Percentiles rank a stretch among this genome's conserved stretches.
phyloP scores from a whole-genome alignment of 1,140 invertebrate genomes.

The Zophobas morio region DNA sequence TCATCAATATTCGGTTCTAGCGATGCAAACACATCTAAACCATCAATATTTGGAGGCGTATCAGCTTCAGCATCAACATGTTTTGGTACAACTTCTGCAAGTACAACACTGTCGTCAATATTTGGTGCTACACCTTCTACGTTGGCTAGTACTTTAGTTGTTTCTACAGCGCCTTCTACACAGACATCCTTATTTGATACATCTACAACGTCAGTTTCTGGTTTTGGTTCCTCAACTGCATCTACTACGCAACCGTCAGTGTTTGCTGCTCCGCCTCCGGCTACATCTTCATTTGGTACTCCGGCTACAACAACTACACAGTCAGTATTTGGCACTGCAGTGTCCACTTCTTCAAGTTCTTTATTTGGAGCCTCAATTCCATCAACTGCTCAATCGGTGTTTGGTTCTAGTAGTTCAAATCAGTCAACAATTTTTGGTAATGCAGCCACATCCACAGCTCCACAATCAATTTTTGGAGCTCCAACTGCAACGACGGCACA shows the following conservation, averaged over 20 bases:
- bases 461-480: slow-evolving; percentile 56
- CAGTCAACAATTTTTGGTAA: slow-evolving; percentile 50
- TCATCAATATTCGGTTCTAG: slow-evolving; percentile 27
- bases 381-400: slow-evolving; percentile 24
- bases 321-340: not conserved
- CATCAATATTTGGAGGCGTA: slow-evolving; percentile 46
- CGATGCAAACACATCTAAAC: slow-evolving; percentile 20
- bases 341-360: slow-evolving; percentile 22
- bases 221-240: too few species aligned
- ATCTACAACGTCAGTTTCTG: too few species aligned
- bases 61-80: slow-evolving; percentile 15
- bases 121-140: slow-evolving; percentile 3
- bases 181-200: too few species aligned
- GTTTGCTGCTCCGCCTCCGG: slow-evolving; percentile 23
- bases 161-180: too few species aligned
- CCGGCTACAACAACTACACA: slow-evolving; percentile 24
- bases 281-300: slow-evolving; percentile 22
- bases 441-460: slow-evolving; percentile 36
- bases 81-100: slow-evolving; percentile 33
- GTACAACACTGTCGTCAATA: slow-evolving; percentile 13
- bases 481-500: slow-evolving; percentile 32
- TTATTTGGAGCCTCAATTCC: slow-evolving; percentile 28
- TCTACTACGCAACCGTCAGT: not conserved
- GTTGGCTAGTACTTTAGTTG: not conserved
- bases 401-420: slow-evolving; percentile 41